Base-by-base conservation (phyloP, 2,113 vertebrate genomes). In the Sturnus vulgaris region DNA sequence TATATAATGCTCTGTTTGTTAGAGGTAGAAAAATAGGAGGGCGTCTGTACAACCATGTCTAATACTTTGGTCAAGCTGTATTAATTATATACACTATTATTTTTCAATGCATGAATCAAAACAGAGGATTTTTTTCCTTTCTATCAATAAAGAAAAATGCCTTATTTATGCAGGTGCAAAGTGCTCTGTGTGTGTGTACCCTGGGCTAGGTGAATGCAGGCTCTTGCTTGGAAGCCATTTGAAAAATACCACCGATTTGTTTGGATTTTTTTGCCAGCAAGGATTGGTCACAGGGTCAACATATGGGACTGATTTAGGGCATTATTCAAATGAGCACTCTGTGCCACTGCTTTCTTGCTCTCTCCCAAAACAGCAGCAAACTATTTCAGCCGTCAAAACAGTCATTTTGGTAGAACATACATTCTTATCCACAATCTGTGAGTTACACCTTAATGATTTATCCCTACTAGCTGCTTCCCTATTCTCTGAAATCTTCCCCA, bases 281-380 rank as follows among this genome's bases (percentile, higher is more conserved):
- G 93, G 83, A 82, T 71, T 92, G 89, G 91, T 93, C 93, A 97
- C 7, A 19, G 91, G 90, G 94, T 97, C 96, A 96, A 97, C 95
- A 96, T 94, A 96, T 98, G 92, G 93, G 95, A 95, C 57, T 97
- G 94, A 93, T 97, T 96, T 96, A 95, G 50, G 86, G 55, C 59
- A 93, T 91, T 95, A 96, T 96, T 95, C 86, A 97, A 95, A 92
- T 93, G 94, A 93, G 53, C 66, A 86, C 90, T 82, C 69, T 71
- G 81, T 94, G 90, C 71, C 81, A 94, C 90, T 61, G 56, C 71
- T 91, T 95, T 90, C 86, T 97, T 88, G 47, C 87, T 90, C 42
- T 89, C 85, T 64, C 53, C 31, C 82, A 94, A 84, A 81, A 37
- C 59, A 86, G 66, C 55, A 96, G 61, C 81, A 94, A 95, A 91